Evolutionary conservation across 2,888 invertebrate genomes (phyloP), one percentile per base, ranked within the genome.

Genomic region (Lydus trimaculatus): DNA sequence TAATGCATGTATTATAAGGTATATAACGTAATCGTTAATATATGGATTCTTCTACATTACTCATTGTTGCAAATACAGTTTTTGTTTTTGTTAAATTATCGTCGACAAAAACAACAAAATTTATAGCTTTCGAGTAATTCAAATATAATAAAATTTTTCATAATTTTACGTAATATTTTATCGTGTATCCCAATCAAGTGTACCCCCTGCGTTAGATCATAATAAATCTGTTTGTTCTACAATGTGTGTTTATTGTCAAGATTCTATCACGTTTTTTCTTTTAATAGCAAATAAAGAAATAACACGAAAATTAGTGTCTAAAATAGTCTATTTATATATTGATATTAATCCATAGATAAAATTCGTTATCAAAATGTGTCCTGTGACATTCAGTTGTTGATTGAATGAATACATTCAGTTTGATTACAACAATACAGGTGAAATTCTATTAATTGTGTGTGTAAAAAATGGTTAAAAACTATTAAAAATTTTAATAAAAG

Each of bases 41-140:
- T 56, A 56, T 28, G 56, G 23, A 56, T 56, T 56, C 56, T 28
- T 56, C 28, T 28, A 25, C 56, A 56, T 56, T 56, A 56, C n/a
- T 15, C 28, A n/a, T 11, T 28, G 52, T 48, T 56, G 56, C 8
- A n/a, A 52, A 25, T 13, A 23, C 6, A 43, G 8, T 17, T n/a
- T 43, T n/a, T 2, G 17, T 43, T 7, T n/a, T 6, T 43, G n/a
- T n/a, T 43, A n/a, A 43, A 43, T 39, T 39, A 39, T 43, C 15
- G 13, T 36, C 15, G 13, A 36, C 36, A 15, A 36, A 13, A 36
- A 36, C 36, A 36, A 36, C 11, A 33, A 33, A 33, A 33, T 1
- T 33, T 33, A 33, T 33, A 9, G 8, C 33, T n/a, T n/a, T n/a
- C n/a, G n/a, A n/a, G n/a, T n/a, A n/a, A n/a, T n/a, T n/a, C n/a